Conservation (phyloP, 2,113 vertebrate genomes). For the Mohoua ochrocephala region DNA sequence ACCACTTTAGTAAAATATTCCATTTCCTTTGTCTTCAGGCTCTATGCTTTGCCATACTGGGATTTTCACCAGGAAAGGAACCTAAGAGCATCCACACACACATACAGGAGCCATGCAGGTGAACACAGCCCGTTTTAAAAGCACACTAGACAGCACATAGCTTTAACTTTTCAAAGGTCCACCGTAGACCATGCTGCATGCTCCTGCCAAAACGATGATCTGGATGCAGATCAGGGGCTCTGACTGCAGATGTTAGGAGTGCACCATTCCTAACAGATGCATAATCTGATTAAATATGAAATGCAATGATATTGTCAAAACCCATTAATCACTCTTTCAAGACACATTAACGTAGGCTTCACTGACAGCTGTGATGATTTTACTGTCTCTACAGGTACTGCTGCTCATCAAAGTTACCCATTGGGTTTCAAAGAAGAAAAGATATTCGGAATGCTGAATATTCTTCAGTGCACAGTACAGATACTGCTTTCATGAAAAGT, state of each 20-base stretch:
- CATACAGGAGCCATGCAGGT: not conserved
- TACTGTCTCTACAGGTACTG: conserved; percentile 13
- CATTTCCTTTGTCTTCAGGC: not conserved
- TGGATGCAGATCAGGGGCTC: conserved; percentile 64
- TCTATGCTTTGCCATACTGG: not conserved
- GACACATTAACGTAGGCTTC: conserved; percentile 63
- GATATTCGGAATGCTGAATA: not conserved
- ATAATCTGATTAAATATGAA: conserved; percentile 81
- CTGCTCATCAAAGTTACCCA: not conserved
- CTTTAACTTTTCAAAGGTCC: conserved; percentile 23
- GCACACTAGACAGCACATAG: not conserved
- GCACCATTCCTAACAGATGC: conserved; percentile 74
- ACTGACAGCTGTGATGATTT: conserved; percentile 73
- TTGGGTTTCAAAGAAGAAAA: not conserved
- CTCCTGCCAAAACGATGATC: conserved; percentile 52
- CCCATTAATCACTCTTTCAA: conserved; percentile 79
- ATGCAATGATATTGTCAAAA: conserved; percentile 80
- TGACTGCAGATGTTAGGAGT: conserved; percentile 71
- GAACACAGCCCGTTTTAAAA: not conserved
- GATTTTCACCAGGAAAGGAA: not conserved
- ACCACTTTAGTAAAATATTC: not conserved
- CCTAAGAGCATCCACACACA: not conserved
- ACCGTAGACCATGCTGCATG: not conserved
- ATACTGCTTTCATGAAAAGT: not conserved
- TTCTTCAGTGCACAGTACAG: not conserved